phyloP scores from a whole-genome alignment of 2,888 invertebrate species.

The Stomorhina lunata region DNA sequence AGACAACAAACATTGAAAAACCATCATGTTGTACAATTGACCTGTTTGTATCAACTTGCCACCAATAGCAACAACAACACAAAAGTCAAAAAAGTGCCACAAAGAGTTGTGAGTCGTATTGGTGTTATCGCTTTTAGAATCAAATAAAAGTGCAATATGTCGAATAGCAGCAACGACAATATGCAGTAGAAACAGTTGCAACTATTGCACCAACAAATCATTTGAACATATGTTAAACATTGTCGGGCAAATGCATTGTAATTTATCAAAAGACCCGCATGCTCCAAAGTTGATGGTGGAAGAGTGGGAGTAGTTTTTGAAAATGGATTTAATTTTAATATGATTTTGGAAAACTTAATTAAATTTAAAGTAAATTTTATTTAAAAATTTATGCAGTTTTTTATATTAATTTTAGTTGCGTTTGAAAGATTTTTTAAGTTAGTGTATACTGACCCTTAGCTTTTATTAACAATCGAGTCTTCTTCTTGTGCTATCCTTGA shows the following conservation, averaged over 20 bases:
- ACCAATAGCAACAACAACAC: neutral
- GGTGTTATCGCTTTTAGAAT: conserved; percentile 38
- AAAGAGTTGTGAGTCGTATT: conserved; percentile 13
- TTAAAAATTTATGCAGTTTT: no score
- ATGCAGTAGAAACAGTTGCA: conserved; percentile 10
- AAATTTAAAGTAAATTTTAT: no score
- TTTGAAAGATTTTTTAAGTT: no score
- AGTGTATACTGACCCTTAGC: no score
- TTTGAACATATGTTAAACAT: conserved; percentile 51
- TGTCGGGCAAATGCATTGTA: conserved; percentile 38
- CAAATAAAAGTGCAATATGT: conserved; percentile 1
- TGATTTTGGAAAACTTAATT: no score
- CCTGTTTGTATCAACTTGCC: no score
- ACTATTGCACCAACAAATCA: neutral
- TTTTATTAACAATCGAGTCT: no score
- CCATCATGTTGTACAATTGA: conserved; percentile 40
- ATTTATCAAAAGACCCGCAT: conserved; percentile 34
- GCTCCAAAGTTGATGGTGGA: neutral
- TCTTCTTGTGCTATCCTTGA: no score
- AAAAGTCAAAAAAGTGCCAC: conserved; percentile 19
- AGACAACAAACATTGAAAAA: conserved; percentile 1
- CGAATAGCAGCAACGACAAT: conserved; percentile 4
- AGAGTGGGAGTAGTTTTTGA: conserved; percentile 49
- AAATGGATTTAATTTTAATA: no score
- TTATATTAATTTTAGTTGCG: no score